phyloP scores from a whole-genome alignment of 2,113 vertebrate genomes.

The Gavialis gangeticus region DNA sequence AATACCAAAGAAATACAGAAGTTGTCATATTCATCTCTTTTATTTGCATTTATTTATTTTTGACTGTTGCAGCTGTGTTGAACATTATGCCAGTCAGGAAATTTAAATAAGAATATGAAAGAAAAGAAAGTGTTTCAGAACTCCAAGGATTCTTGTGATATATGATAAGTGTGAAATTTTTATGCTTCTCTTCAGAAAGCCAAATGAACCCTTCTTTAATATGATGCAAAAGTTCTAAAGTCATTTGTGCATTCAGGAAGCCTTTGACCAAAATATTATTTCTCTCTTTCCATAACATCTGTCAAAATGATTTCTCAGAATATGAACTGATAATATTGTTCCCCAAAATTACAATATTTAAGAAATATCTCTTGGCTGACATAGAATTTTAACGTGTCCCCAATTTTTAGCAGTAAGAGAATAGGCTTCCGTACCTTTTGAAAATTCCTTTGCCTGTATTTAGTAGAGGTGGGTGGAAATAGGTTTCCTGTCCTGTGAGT shows the following conservation, averaged over 20 bases:
- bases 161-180: not conserved
- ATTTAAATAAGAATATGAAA: conserved; percentile 10
- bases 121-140: not conserved
- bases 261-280: not conserved
- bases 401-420: not conserved
- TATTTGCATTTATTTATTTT: not conserved
- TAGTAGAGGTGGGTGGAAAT: not conserved
- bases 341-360: not conserved
- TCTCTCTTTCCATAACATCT: not conserved
- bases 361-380: not conserved
- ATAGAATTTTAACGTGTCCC: conserved; percentile 6
- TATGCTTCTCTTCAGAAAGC: not conserved
- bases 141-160: not conserved
- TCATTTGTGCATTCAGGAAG: not conserved
- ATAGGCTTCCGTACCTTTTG: not conserved
- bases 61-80: not conserved
- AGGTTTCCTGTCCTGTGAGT: not conserved
- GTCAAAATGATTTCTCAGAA: not conserved
- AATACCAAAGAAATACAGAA: rapidly evolving
- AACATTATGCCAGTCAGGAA: not conserved
- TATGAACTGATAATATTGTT: conserved; percentile 29
- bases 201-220: not conserved
- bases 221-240: not conserved
- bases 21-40: not conserved
- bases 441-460: not conserved